phyloP scores from a whole-genome alignment of 2,113 vertebrate species.

The Rhadina sibilatrix region DNA sequence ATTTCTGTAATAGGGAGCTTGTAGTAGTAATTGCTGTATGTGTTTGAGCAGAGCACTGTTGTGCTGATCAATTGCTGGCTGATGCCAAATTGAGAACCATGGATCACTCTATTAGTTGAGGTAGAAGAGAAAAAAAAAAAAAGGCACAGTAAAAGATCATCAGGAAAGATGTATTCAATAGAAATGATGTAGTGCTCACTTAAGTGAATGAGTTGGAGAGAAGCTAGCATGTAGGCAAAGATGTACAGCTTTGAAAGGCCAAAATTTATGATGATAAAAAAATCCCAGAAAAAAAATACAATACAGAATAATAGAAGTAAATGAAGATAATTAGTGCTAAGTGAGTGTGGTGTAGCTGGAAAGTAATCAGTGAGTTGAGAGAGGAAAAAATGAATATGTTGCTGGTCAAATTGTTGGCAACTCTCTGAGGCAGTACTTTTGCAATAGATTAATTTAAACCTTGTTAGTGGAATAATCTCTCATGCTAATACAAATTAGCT shows the following conservation, averaged over 20 bases:
- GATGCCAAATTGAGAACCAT: conserved; percentile 31
- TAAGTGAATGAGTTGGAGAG: background rate
- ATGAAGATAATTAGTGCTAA: conserved; percentile 9
- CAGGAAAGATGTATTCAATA: conserved; percentile 32
- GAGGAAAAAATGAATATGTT: conserved; percentile 27
- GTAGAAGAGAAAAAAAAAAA: background rate
- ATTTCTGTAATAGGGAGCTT: conserved; percentile 22
- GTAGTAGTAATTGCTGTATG: background rate
- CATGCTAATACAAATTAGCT: conserved; percentile 14
- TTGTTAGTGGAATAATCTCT: conserved; percentile 35
- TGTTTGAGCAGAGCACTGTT: background rate
- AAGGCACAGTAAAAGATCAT: conserved; percentile 12
- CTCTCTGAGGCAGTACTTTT: conserved; percentile 16
- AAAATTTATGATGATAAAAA: background rate
- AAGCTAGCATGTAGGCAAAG: background rate
- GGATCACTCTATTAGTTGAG: conserved; percentile 36
- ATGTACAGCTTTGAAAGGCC: background rate
- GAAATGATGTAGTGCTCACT: conserved; percentile 27
- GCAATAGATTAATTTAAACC: conserved; percentile 52
- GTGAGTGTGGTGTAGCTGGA: background rate
- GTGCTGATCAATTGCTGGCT: conserved; percentile 30
- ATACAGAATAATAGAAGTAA: background rate
- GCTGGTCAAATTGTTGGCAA: conserved; percentile 28
- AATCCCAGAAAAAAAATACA: background rate
- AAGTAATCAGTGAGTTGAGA: conserved; percentile 17